These are phyloP conservation scores for Mormyrus proboscirostris DNA, from an alignment of 2,797 vertebrate genomes.

Conservation along the genomic window DNA sequence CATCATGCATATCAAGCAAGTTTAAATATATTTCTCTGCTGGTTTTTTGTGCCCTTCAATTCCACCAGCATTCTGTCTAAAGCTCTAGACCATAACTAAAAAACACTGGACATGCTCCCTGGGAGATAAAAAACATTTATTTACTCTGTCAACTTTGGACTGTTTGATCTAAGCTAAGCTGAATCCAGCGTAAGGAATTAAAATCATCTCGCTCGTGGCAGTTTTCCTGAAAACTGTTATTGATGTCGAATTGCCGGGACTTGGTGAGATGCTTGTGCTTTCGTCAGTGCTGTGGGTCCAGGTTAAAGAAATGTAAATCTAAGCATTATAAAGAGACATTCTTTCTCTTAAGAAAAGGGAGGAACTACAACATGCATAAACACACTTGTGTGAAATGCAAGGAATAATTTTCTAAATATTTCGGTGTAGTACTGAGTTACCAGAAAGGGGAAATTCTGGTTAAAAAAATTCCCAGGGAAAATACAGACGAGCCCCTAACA, in stretches of 20 bases:
- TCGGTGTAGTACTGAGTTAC: not conserved
- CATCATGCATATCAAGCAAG: conserved; percentile 5
- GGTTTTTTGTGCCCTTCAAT: not conserved
- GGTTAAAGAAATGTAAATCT: not conserved
- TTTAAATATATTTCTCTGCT: not conserved
- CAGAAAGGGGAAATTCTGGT: not conserved
- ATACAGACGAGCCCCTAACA: not conserved
- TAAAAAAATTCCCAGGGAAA: not conserved
- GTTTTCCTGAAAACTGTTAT: not conserved
- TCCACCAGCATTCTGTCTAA: not conserved
- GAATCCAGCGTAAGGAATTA: not conserved
- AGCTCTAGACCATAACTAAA: conserved; percentile 14
- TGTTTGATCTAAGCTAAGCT: conserved; percentile 20
- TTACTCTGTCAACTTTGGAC: conserved; percentile 23
- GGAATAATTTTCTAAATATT: not conserved
- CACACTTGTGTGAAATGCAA: not conserved
- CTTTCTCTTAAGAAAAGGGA: not conserved
- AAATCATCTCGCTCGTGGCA: not conserved
- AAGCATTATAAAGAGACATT: not conserved
- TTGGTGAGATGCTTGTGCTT: not conserved
- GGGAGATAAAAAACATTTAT: conserved; percentile 25
- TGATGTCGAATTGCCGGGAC: not conserved
- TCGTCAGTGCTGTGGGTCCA: not conserved
- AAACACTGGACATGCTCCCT: not conserved
- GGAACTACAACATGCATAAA: not conserved